Percentiles rank a stretch among this genome's conserved stretches.
phyloP scores from a whole-genome alignment of 1,140 invertebrate genomes.

The Pemphigus obesinymphae region DNA sequence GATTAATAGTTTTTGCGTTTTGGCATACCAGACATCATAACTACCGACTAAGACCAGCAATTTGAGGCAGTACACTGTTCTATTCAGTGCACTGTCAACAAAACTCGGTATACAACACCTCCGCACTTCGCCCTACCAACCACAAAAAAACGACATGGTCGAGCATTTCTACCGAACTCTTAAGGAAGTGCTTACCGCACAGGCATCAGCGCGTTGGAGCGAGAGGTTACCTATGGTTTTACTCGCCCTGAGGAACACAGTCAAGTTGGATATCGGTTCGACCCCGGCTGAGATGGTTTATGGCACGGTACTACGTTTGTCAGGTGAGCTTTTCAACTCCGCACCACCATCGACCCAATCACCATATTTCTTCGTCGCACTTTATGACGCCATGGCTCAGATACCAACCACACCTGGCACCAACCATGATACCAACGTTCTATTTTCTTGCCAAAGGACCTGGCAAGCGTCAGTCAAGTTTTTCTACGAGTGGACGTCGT shows the following conservation, averaged over 20 bases:
- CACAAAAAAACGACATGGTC: background rate
- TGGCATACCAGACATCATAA: background rate
- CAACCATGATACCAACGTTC: too few relatives aligned
- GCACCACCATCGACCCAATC: background rate
- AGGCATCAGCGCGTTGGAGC: background rate
- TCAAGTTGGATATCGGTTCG: constrained; percentile 23
- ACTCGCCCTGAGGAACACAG: background rate
- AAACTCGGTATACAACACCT: background rate
- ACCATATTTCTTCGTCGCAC: too few relatives aligned
- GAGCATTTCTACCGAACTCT: background rate
- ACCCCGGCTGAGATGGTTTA: constrained; percentile 45
- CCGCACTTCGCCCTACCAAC: background rate
- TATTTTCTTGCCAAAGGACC: too few relatives aligned
- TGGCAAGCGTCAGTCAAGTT: too few relatives aligned
- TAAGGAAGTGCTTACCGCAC: background rate
- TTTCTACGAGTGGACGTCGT: too few relatives aligned
- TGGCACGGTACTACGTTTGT: constrained; percentile 44
- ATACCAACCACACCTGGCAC: too few relatives aligned
- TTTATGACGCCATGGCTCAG: too few relatives aligned
- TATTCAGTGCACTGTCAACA: background rate
- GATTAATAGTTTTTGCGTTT: too few relatives aligned
- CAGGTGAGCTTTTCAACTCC: constrained; percentile 48
- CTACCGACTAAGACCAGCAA: background rate
- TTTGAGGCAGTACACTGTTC: background rate
- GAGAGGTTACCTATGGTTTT: background rate